Base-by-base conservation (phyloP, 37 sponge, comb jelly and placozoan species). In the Spongilla lacustris region DNA sequence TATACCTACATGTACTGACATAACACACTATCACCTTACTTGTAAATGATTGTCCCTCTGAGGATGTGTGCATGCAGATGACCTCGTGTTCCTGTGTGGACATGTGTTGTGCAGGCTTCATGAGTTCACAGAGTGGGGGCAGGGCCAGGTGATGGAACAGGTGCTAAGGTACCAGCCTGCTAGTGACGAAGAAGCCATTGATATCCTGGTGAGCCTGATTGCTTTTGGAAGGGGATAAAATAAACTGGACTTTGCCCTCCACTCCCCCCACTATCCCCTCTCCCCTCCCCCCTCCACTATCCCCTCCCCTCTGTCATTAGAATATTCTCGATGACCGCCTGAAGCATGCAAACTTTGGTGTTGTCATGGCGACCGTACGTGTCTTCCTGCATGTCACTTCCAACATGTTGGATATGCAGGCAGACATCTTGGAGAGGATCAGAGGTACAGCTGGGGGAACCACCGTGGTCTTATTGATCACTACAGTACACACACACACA, bases 51-150 rank as follows among this genome's bases (percentile, higher is more conserved):
- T n/a, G n/a, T n/a, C n/a, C n/a, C n/a, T n/a, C n/a, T n/a, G n/a
- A n/a, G n/a, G n/a, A n/a, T n/a, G n/a, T n/a, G n/a, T n/a, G n/a
- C n/a, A n/a, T n/a, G n/a, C 29, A 24, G 6, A 31, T 68, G 35
- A 69, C 29, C 30, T 17, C 11, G 58, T 58, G 11, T 58, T 8
- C 21, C 8, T 4, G 8, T 46, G 8, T 46, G 46, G 8, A 46
- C 46, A 4, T 46, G 4, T 46, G 46, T 46, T 41, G 23, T 33
- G 27, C 38, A 91, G 98, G 68, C 50, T 98, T 37, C 83, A 89
- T 28, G 96, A 98, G 35, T 98, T 98, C 87, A 92, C 77, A 73
- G 98, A 98, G 76, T 98, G 98, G 98, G 89, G 96, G 0, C 98
- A 98, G 84, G 92, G 93, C 74, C 81, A 87, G 76, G 81, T 98